phyloP scores from a whole-genome alignment of 2,888 invertebrate species.

The Eutolmus rufibarbis region DNA sequence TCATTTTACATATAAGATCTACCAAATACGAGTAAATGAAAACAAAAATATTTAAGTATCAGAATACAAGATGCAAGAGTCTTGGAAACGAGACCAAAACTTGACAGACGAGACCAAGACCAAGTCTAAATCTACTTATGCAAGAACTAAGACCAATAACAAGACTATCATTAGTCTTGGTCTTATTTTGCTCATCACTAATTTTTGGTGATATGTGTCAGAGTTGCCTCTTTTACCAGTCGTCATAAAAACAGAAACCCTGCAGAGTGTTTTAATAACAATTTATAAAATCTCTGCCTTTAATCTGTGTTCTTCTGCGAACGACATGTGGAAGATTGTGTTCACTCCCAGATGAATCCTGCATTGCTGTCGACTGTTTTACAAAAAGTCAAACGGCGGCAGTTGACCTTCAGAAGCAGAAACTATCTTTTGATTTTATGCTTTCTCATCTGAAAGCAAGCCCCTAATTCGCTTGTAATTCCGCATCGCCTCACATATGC shows the following conservation, averaged over 20 bases:
- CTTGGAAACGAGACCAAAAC: too few species aligned
- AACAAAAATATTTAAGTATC: too few species aligned
- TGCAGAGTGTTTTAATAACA: neutral
- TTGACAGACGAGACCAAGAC: too few species aligned
- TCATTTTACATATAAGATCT: too few species aligned
- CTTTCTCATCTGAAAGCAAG: neutral
- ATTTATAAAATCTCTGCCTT: neutral
- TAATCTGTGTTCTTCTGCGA: neutral
- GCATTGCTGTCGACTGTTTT: neutral
- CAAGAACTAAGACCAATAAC: too few species aligned
- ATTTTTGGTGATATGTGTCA: neutral
- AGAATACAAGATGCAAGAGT: too few species aligned
- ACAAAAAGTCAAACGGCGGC: neutral
- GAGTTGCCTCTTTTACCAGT: neutral
- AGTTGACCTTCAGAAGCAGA: neutral
- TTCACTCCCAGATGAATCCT: neutral
- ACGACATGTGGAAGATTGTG: neutral
- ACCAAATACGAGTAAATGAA: too few species aligned
- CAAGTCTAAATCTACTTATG: too few species aligned
- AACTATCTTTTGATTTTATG: neutral
- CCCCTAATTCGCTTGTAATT: neutral
- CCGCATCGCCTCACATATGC: neutral
- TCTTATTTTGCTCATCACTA: too few species aligned
- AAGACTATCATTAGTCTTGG: too few species aligned
- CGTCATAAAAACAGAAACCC: neutral